Conservation (phyloP, 2,888 invertebrate genomes). For the Electrophaes corylata region DNA sequence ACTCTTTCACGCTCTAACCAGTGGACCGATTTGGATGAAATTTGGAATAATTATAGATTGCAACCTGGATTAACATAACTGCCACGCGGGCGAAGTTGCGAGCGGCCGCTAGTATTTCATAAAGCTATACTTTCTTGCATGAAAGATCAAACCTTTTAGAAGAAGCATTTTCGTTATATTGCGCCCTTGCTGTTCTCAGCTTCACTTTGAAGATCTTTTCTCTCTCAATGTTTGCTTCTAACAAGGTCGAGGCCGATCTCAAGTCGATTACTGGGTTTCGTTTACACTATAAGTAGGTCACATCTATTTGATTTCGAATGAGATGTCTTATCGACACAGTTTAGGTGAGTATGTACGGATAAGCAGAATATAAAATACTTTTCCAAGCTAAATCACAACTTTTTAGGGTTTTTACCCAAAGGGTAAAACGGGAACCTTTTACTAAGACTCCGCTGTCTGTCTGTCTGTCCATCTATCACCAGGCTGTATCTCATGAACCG, state of each 20-base stretch:
- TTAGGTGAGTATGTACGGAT: background rate
- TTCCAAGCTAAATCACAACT: too few species aligned
- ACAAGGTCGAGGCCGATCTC: constrained; percentile 39
- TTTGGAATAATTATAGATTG: too few species aligned
- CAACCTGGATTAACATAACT: too few species aligned
- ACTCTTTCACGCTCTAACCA: too few species aligned
- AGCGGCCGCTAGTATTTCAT: constrained; percentile 10
- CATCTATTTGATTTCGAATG: constrained; percentile 30
- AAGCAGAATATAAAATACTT: background rate
- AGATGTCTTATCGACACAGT: constrained; percentile 13
- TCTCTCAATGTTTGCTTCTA: constrained; percentile 37
- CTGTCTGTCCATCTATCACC: too few species aligned
- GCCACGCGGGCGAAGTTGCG: too few species aligned
- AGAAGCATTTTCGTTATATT: constrained; percentile 46
- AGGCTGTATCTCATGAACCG: too few species aligned
- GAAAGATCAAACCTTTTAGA: constrained; percentile 31
- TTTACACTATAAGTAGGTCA: constrained; percentile 38
- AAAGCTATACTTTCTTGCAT: constrained; percentile 16
- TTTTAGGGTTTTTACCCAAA: too few species aligned
- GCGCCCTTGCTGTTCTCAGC: constrained; percentile 12
- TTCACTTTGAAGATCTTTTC: constrained; percentile 31
- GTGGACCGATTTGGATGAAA: too few species aligned
- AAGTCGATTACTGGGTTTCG: constrained; percentile 32
- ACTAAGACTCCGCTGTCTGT: too few species aligned
- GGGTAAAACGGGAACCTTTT: too few species aligned